Base-by-base conservation (phyloP, 2,888 invertebrate genomes). In the Ophion costatus region DNA sequence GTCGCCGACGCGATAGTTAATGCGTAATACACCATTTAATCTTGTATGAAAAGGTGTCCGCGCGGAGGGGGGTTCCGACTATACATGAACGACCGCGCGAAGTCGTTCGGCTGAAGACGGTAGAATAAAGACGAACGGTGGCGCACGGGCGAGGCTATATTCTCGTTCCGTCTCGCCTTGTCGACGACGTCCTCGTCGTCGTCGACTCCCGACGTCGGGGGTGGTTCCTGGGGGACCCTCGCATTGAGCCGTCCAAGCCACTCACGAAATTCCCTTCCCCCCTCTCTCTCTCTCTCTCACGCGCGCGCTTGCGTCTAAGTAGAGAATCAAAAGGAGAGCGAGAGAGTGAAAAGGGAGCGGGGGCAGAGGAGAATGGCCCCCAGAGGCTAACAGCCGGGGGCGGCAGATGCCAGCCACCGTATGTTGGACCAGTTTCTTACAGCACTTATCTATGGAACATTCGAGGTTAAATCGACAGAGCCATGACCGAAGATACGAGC, bases 181-280 rank as follows among this genome's bases (percentile, higher is more conserved):
- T 80, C 83, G 81, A 76, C 75, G 59, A 45, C 76, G 80, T 22
- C 71, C 80, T 61, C 80, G 80, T 66, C 73, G 78, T 51, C 84
- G 78, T 84, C 66, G 66, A 51, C 11, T 45, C 45, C 14, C 45
- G 17, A 51, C 78, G 83, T 90, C 85, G 89, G 88, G 91, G 89
- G 91, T 90, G 89, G 90, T 90, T 90, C 83, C 81, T 83, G 89
- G 90, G 90, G 88, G 89, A 89, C 89, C 89, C 89, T 90, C 90
- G 91, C 91, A 93, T 93, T 93, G 89, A 92, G 91, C 91, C 92
- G 92, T 93, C 93, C 91, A 89, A 92, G 90, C 92, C 92, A 92
- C 91, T 91, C 92, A 91, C 91, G 89, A 90, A 86, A 81, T 77
- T 74, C 79, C 82, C 79, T 76, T 79, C 74, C 77, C 71, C 69